Percentiles rank a stretch among this genome's conserved stretches.
Evolutionary conservation across 2,797 vertebrate species (phyloP).

Genomic region (Ibycter americanus): DNA sequence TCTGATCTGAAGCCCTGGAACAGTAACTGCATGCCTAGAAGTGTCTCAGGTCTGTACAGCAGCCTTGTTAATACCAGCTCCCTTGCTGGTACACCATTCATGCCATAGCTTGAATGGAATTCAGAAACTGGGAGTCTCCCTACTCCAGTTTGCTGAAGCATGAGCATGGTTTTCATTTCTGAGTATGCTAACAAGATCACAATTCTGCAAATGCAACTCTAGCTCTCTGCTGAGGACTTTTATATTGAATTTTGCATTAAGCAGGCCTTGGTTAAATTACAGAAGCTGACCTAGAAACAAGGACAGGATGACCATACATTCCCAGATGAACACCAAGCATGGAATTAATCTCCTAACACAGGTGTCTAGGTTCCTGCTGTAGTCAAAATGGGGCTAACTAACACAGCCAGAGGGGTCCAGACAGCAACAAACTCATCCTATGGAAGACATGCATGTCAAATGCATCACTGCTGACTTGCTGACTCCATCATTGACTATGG

Average conservation of each 20-base stretch:
- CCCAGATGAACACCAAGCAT: not conserved
- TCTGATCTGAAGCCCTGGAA: not conserved
- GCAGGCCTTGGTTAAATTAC: not conserved
- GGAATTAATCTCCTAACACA: not conserved
- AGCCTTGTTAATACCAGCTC: not conserved
- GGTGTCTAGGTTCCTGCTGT: not conserved
- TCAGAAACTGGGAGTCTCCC: not conserved
- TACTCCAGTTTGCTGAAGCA: not conserved
- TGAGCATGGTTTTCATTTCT: accelerated
- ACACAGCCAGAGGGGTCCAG: not conserved
- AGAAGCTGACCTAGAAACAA: not conserved
- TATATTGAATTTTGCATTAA: not conserved
- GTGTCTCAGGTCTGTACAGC: not conserved
- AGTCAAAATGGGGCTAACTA: not conserved
- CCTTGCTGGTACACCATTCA: not conserved
- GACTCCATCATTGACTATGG: not conserved
- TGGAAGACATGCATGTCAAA: not conserved
- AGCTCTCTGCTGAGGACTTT: not conserved
- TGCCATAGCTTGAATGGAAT: not conserved
- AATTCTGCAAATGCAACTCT: not conserved
- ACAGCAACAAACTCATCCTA: not conserved
- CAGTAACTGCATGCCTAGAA: not conserved
- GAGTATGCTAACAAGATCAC: not conserved
- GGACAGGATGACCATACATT: not conserved
- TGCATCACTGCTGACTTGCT: not conserved